Conservation (phyloP, 2,113 vertebrate genomes). For the Typhlomys cinereus region DNA sequence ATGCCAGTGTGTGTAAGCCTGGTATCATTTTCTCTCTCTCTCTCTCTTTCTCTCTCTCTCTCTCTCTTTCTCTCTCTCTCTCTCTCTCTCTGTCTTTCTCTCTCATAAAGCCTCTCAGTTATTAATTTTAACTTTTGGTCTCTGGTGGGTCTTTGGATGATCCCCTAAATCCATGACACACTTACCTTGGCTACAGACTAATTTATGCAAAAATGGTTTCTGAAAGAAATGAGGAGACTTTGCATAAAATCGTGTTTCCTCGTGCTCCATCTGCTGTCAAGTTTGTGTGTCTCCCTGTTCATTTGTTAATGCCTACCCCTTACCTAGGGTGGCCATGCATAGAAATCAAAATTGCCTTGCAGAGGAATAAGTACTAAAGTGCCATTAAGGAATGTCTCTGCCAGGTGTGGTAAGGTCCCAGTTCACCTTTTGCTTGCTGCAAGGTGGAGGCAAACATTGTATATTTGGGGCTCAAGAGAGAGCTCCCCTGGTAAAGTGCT, state of each 20-base stretch:
- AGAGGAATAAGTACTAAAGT: conserved; percentile 78
- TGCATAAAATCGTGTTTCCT: conserved; percentile 82
- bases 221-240: conserved; percentile 83
- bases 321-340: conserved; percentile 76
- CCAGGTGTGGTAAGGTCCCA: neutral
- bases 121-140: too few species aligned
- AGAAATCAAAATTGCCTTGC: conserved; percentile 80
- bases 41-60: too few species aligned
- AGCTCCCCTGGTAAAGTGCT: too few species aligned
- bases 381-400: conserved; percentile 79
- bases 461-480: conserved; percentile 49
- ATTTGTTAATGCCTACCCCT: conserved; percentile 80
- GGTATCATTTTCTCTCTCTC: too few species aligned
- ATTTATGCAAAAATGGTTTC: conserved; percentile 84
- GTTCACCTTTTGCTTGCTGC: conserved; percentile 72
- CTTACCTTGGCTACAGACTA: conserved; percentile 85
- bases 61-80: too few species aligned
- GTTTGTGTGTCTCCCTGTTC: conserved; percentile 82
- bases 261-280: conserved; percentile 85
- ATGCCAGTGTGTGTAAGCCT: too few species aligned
- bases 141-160: too few species aligned
- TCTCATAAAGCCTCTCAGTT: conserved; percentile 82
- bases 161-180: too few species aligned
- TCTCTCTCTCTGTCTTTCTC: too few species aligned
- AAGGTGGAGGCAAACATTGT: conserved; percentile 66